A percentile compares a stretch with the other conserved stretches of the same genome.
Conservation (phyloP, 2,888 invertebrate genomes). For the Lobophora halterata region DNA sequence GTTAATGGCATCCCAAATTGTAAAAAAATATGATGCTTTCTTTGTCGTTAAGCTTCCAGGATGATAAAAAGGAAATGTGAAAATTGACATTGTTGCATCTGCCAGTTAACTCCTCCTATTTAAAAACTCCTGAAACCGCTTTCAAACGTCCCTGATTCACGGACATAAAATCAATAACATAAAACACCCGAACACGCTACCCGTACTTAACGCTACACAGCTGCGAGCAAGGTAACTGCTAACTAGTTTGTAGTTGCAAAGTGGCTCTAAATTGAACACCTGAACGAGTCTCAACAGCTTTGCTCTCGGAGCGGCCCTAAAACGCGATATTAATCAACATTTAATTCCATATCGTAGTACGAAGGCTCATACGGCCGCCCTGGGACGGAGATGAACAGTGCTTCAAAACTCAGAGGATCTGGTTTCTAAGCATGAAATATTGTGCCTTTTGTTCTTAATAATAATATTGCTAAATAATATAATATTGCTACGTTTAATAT, state of each 20-base stretch:
- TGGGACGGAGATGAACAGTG: slow-evolving; percentile 50
- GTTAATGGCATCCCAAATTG: no score
- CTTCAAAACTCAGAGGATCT: not conserved
- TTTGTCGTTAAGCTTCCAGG: no score
- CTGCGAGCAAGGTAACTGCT: slow-evolving; percentile 51
- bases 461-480: no score
- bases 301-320: slow-evolving; percentile 47
- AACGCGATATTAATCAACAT: slow-evolving; percentile 73
- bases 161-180: slow-evolving; percentile 33
- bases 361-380: slow-evolving; percentile 47
- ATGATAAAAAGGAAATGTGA: no score
- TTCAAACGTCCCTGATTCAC: slow-evolving; percentile 4
- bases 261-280: slow-evolving; percentile 64
- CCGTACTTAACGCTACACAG: slow-evolving; percentile 51
- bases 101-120: no score
- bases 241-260: slow-evolving; percentile 69
- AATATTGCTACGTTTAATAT: no score
- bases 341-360: slow-evolving; percentile 64
- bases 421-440: no score
- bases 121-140: no score
- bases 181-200: slow-evolving; percentile 36
- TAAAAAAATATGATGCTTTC: no score
- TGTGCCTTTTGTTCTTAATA: no score
- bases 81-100: no score
- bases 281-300: slow-evolving; percentile 50